These are phyloP conservation scores for Megalurothrips usitatus DNA, from an alignment of 2,888 invertebrate species.

Conservation along the genomic window DNA sequence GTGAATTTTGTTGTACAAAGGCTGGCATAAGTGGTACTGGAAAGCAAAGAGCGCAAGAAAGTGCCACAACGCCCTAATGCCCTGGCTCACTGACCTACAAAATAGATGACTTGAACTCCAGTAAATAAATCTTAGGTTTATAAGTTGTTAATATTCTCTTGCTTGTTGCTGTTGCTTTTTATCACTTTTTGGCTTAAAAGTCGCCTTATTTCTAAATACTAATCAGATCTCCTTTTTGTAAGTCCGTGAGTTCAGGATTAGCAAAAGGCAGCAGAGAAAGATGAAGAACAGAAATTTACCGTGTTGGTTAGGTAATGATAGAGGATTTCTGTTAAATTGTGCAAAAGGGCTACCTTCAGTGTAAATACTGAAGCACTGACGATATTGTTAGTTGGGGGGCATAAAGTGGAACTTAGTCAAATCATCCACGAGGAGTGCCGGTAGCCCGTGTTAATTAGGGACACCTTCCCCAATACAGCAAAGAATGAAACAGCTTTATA, in stretches of 20 bases:
- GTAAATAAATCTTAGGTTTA: neutral
- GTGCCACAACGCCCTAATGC: constrained; percentile 61
- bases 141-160: neutral
- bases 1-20: constrained; percentile 27
- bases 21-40: constrained; percentile 31
- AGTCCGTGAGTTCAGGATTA: constrained; percentile 14
- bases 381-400: neutral
- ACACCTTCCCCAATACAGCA: neutral
- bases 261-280: neutral
- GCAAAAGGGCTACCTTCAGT: neutral
- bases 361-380: neutral
- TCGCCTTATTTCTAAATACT: neutral
- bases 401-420: neutral
- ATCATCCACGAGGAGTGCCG: neutral
- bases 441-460: neutral
- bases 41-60: constrained; percentile 2
- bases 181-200: neutral
- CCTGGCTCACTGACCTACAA: constrained; percentile 62
- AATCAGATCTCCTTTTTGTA: neutral
- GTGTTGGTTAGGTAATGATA: neutral
- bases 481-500: neutral
- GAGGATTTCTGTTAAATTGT: neutral
- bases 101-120: constrained; percentile 30
- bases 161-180: neutral
- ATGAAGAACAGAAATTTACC: neutral